Base-by-base conservation (phyloP, 2,888 invertebrate species). In the Rhagophthalmus giganteus region DNA sequence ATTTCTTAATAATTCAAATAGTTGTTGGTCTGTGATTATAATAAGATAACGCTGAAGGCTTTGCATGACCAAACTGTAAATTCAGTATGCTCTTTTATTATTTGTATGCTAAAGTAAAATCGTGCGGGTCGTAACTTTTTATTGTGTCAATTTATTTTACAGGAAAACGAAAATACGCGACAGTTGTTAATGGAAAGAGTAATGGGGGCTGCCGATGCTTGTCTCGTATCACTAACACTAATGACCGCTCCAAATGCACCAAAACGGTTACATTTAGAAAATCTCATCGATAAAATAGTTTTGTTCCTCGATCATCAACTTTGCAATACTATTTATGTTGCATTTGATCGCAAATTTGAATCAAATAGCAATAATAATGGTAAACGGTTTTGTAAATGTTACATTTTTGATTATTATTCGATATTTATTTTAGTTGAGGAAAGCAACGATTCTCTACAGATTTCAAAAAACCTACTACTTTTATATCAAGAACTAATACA, bases 181-280 rank as follows among this genome's bases (percentile, higher is more conserved):
- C 86, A 87, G 65, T 79, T 92, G 66, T 93, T 90, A 87, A 85
- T 93, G 83, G 97, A 98, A 66, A 83, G 95, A 66, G 92, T 99
- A 4, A 86, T 93, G 78, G 88, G 95, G 54, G 96, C 96, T 6
- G 91, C 94, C 16, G 95, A 98, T 74, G 94, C 97, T 0, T 91
- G 94, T 57, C 79, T 97, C 14, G 89, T 94, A 8, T 87, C 94
- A 28, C 79, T 99, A 67, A 91, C 94, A 72, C 89, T 99, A 64
- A 94, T 99, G 86, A 99, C 99, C 4, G 91, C 97, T 20, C 85
- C 86, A 45, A 94, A 93, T 74, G 94, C 99, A 94, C 92, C 93
- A 53, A 95, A 95, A 75, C 88, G 94, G 69, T 93, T 97, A 60
- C 93, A 95, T 71, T 81, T 98, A 62, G 99, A 99, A 78, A 99